These are phyloP conservation scores for Rousettus madagascariensis DNA, from an alignment of 2,797 vertebrate species.

Conservation along the genomic window DNA sequence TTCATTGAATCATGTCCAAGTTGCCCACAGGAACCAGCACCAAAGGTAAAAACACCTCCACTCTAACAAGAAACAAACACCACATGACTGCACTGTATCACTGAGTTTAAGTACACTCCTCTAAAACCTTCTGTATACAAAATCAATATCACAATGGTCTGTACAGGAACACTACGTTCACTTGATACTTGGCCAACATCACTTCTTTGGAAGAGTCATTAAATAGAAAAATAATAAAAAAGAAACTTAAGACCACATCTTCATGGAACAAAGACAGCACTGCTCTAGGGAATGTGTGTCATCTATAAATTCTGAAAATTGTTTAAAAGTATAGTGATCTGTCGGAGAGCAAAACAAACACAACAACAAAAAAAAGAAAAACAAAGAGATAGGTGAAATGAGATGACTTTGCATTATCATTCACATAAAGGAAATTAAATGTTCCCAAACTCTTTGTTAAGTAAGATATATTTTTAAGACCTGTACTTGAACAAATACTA, in stretches of 20 bases:
- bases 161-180: background rate
- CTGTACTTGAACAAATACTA: slow-evolving; percentile 5
- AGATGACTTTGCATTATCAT: background rate
- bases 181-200: background rate
- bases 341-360: background rate
- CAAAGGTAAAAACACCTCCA: slow-evolving; percentile 91
- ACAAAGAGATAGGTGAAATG: background rate
- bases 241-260: background rate
- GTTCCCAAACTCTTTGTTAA: background rate
- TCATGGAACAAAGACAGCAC: background rate
- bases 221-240: slow-evolving; percentile 9
- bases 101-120: background rate
- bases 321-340: background rate
- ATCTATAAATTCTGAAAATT: background rate
- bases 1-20: slow-evolving; percentile 91
- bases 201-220: background rate
- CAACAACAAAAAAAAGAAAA: background rate
- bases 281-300: background rate
- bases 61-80: slow-evolving; percentile 77
- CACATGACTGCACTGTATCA: background rate
- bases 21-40: slow-evolving; percentile 89
- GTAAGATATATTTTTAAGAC: slow-evolving; percentile 6
- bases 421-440: slow-evolving; percentile 10
- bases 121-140: background rate
- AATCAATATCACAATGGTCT: background rate